Percentiles rank a stretch among this genome's conserved stretches.
Conservation (phyloP, 2,888 invertebrate genomes). For the Dolichopus griseipennis region DNA sequence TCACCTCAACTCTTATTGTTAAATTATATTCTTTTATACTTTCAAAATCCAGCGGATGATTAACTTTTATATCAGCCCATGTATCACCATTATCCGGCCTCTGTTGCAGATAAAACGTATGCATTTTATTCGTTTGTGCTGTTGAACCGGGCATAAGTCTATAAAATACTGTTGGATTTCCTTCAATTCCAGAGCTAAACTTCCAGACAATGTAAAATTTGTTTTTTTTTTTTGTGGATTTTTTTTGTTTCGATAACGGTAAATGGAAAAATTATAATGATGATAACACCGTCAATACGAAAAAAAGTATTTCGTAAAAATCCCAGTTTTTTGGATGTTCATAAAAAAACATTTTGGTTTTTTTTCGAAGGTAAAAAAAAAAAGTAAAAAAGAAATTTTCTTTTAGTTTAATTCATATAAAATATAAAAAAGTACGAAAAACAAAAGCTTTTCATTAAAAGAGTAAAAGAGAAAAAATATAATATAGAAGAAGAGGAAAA, state of each 20-base stretch:
- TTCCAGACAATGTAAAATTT: constrained; percentile 25
- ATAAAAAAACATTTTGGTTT: too few species aligned
- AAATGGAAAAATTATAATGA: background rate
- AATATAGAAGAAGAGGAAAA: too few species aligned
- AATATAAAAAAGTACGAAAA: too few species aligned
- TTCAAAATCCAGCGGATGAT: constrained; percentile 91
- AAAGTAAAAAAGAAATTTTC: too few species aligned
- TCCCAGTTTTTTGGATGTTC: too few species aligned
- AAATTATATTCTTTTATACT: constrained; percentile 92
- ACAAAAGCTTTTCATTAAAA: too few species aligned
- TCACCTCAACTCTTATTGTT: constrained; percentile 91
- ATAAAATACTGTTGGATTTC: constrained; percentile 93
- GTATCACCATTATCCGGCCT: constrained; percentile 85
- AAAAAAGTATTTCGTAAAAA: too few species aligned
- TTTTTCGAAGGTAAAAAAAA: too few species aligned
- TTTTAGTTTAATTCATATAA: too few species aligned
- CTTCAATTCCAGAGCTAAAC: constrained; percentile 86
- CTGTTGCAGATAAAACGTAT: constrained; percentile 93
- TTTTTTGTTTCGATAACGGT: background rate
- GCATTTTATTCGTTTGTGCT: constrained; percentile 90
- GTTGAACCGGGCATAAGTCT: constrained; percentile 92
- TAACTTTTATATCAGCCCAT: constrained; percentile 94
- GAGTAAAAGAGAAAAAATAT: too few species aligned
- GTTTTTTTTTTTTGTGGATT: background rate
- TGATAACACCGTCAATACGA: too few species aligned